Percentiles rank a stretch among this genome's conserved stretches.
Evolutionary conservation across 2,888 invertebrate species (phyloP).

Genomic region (Ornithoptera priamus): DNA sequence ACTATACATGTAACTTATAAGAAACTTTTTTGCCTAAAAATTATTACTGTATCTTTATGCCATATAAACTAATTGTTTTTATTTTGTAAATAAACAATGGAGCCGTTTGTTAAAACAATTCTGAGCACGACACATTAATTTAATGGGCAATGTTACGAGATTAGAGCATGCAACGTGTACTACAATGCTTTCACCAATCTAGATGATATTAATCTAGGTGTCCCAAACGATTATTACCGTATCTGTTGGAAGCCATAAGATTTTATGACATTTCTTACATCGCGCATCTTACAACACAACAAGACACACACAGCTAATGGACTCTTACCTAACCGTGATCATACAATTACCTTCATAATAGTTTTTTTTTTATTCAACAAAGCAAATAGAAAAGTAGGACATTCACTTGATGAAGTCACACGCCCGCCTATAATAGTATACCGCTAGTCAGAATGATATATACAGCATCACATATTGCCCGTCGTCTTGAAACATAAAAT

Average conservation of each 20-base stretch:
- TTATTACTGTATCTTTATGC: not conserved
- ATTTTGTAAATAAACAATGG: not conserved
- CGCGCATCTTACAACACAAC: not conserved
- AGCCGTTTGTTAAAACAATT: not conserved
- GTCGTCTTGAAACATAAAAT: no score
- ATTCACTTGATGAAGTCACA: no score
- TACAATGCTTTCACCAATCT: constrained; percentile 1
- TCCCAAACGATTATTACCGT: not conserved
- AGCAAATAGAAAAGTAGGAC: no score
- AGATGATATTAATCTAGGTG: not conserved
- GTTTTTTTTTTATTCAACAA: not conserved
- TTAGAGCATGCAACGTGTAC: not conserved
- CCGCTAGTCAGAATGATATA: no score
- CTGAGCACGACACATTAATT: not conserved
- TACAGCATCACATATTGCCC: no score
- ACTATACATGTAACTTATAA: no score
- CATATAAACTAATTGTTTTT: not conserved
- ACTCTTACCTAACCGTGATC: not conserved
- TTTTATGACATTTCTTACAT: not conserved
- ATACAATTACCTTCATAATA: not conserved
- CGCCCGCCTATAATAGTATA: no score
- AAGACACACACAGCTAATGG: constrained; percentile 1
- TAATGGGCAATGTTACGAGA: not conserved
- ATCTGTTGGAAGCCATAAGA: not conserved
- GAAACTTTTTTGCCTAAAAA: not conserved